A percentile compares a stretch with the other conserved stretches of the same genome.
Evolutionary conservation across 30 jellyfish, hydroid and myxozoan species (phyloP).

Genomic region (Pelagia noctiluca): DNA sequence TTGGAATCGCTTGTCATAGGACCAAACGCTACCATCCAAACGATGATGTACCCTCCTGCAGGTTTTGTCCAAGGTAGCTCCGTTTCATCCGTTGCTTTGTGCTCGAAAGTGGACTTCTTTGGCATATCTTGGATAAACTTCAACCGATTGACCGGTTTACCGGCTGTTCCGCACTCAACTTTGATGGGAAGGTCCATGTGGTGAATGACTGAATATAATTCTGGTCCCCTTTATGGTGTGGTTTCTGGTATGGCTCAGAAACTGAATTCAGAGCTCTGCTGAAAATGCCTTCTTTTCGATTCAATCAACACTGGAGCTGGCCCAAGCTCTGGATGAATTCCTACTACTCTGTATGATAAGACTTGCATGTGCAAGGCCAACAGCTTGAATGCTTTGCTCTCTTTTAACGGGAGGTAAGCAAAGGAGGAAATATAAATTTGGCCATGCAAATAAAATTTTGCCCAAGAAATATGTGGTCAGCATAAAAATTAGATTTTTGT

Average conservation of each 20-base stretch:
- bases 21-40: constrained; percentile 27
- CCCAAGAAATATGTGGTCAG: too few species aligned
- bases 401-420: too few species aligned
- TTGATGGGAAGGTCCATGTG: constrained; percentile 39
- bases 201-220: constrained; percentile 37
- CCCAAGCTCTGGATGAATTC: too few species aligned
- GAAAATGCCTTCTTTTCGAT: too few species aligned
- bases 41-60: constrained; percentile 31
- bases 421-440: too few species aligned
- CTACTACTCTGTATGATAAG: too few species aligned
- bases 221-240: constrained; percentile 4
- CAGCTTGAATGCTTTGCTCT: too few species aligned
- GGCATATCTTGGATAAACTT: constrained; percentile 5
- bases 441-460: too few species aligned
- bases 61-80: constrained; percentile 1
- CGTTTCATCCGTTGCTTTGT: not conserved
- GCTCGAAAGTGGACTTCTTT: constrained; percentile 24
- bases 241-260: constrained; percentile 24
- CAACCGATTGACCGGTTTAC: constrained; percentile 7
- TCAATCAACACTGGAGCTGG: too few species aligned
- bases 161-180: constrained; percentile 42
- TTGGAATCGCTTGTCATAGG: not conserved
- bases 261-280: too few species aligned
- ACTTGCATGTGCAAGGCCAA: too few species aligned
- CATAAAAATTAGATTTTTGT: too few species aligned